Conservation (phyloP, 1,140 invertebrate genomes). For the Leguminivora glycinivorella region DNA sequence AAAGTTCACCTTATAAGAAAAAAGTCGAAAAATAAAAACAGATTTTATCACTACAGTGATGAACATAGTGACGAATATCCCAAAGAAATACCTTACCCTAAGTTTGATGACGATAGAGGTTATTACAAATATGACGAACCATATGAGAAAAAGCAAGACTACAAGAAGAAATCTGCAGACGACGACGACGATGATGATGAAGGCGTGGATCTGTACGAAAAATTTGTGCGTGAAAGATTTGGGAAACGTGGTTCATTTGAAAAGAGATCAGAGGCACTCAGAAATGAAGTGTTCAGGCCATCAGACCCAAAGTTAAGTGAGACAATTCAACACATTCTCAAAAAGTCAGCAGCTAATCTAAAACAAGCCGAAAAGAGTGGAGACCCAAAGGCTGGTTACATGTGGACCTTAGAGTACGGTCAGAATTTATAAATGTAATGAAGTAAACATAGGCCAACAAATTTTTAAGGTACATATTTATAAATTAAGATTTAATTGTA, state of each 20-base stretch:
- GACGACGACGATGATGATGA: conserved; percentile 46
- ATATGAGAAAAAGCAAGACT: conserved; percentile 37
- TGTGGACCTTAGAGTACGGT: conserved; percentile 79
- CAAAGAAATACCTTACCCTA: conserved; percentile 10
- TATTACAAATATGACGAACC: conserved; percentile 39
- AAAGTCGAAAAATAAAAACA: conserved; percentile 34
- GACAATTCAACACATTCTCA: conserved; percentile 60
- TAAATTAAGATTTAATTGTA: conserved; percentile 22
- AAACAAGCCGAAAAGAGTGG: conserved; percentile 61
- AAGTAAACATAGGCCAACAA: conserved; percentile 28
- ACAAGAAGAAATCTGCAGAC: conserved; percentile 38
- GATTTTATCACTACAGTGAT: conserved; percentile 44
- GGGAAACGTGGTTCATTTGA: conserved; percentile 57
- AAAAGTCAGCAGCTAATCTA: conserved; percentile 65
- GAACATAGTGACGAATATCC: conserved; percentile 38
- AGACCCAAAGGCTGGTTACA: conserved; percentile 72
- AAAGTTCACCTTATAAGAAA: conserved; percentile 41
- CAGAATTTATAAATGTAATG: conserved; percentile 49
- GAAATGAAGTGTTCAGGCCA: conserved; percentile 37
- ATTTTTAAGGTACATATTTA: conserved; percentile 27
- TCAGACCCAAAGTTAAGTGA: conserved; percentile 55
- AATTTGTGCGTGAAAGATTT: conserved; percentile 69
- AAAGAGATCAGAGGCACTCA: conserved; percentile 55
- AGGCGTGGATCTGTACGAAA: conserved; percentile 67
- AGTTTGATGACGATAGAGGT: conserved; percentile 43